Evolutionary conservation across 2,888 invertebrate genomes (phyloP).

Genomic region (Mactromeris polynyma): DNA sequence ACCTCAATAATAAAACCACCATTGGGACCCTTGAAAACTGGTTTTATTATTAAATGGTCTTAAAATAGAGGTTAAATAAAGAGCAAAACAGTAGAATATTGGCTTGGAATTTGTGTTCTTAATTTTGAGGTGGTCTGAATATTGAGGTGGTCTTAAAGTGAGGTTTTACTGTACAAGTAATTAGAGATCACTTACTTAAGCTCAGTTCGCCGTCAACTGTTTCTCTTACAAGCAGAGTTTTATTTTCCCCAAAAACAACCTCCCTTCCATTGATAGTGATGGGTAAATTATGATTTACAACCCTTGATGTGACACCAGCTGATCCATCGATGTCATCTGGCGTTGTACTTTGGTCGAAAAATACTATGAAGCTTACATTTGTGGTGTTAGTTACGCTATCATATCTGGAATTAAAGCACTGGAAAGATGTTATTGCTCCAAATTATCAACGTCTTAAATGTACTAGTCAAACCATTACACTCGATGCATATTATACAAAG

Average conservation of each 20-base stretch:
- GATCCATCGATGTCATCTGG: not conserved
- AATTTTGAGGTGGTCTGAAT: too few relatives aligned
- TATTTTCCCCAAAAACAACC: not conserved
- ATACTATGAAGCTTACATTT: not conserved
- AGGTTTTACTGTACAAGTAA: too few relatives aligned
- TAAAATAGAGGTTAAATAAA: too few relatives aligned
- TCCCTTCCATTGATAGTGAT: not conserved
- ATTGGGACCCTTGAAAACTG: too few relatives aligned
- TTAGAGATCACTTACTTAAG: too few relatives aligned
- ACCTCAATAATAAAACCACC: too few relatives aligned
- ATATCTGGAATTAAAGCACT: slow-evolving; percentile 12
- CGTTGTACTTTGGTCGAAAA: not conserved
- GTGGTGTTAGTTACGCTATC: not conserved
- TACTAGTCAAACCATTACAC: too few relatives aligned
- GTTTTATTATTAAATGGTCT: too few relatives aligned
- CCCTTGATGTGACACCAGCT: not conserved
- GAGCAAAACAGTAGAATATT: not conserved
- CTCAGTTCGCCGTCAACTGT: not conserved
- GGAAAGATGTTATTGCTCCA: too few relatives aligned
- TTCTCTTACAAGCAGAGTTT: not conserved
- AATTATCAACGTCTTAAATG: too few relatives aligned
- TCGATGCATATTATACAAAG: too few relatives aligned
- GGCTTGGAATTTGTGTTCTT: not conserved
- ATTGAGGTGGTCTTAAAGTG: too few relatives aligned
- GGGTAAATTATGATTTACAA: not conserved